phyloP scores from a whole-genome alignment of 2,797 vertebrate species.

The Linurgus olivaceus region DNA sequence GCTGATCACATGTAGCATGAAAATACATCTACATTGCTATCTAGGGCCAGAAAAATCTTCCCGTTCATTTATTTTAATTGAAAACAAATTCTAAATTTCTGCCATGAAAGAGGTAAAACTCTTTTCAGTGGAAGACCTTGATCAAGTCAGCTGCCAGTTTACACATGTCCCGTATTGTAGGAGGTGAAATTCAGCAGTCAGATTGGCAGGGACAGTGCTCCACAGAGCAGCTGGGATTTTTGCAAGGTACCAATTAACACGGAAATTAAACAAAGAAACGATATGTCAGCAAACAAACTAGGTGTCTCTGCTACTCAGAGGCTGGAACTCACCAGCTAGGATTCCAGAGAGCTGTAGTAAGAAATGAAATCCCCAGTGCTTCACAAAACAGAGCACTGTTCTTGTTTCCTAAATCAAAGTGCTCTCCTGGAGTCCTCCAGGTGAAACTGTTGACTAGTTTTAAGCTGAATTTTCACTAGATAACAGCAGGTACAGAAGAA shows the following conservation, averaged over 20 bases:
- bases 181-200: not conserved
- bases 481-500: not conserved
- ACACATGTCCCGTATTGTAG: not conserved
- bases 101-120: not conserved
- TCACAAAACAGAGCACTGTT: not conserved
- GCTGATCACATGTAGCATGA: not conserved
- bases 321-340: not conserved
- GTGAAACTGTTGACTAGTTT: not conserved
- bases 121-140: not conserved
- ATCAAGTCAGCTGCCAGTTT: not conserved
- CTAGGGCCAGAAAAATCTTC: not conserved
- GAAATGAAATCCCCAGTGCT: not conserved
- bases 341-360: not conserved
- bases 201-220: not conserved
- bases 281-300: not conserved
- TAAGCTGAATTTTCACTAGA: not conserved
- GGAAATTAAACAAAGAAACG: conserved; percentile 48
- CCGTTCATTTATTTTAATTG: not conserved
- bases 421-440: not conserved
- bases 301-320: not conserved
- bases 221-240: not conserved
- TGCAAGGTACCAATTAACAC: conserved; percentile 17
- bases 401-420: not conserved
- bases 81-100: not conserved
- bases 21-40: not conserved